Conservation (phyloP, 2,888 invertebrate genomes). For the Cremastinae sp. region DNA sequence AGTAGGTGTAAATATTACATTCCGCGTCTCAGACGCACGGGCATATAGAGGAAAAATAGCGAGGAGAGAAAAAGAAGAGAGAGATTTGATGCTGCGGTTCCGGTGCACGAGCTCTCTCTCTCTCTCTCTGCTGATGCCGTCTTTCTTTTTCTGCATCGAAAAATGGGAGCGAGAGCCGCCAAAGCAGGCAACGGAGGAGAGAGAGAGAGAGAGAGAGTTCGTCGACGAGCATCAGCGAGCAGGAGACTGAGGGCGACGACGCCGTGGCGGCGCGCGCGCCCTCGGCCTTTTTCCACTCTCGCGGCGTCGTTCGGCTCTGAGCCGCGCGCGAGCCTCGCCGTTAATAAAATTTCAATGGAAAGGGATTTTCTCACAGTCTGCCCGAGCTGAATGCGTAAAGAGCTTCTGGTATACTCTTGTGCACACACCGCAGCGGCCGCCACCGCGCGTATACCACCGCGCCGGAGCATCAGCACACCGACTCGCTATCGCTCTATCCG, state of each 20-base stretch:
- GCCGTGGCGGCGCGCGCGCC: constrained; percentile 29
- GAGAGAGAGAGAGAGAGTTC: too few relatives aligned
- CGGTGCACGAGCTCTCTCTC: constrained; percentile 24
- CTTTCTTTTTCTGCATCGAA: constrained; percentile 3
- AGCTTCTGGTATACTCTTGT: constrained; percentile 49
- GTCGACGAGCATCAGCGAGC: too few relatives aligned
- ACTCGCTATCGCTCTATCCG: constrained; percentile 10
- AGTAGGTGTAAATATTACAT: constrained; percentile 63
- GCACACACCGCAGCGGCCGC: constrained; percentile 3
- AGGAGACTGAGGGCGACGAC: too few relatives aligned
- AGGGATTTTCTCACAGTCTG: constrained; percentile 76
- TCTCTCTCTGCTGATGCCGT: constrained; percentile 8
- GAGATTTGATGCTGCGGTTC: constrained; percentile 31
- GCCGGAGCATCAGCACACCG: too few relatives aligned
- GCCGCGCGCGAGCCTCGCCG: constrained; percentile 56
- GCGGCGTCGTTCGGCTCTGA: constrained; percentile 9
- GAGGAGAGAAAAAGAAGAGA: constrained; percentile 18
- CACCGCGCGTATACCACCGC: too few relatives aligned
- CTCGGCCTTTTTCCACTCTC: constrained; percentile 72
- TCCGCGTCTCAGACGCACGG: background rate
- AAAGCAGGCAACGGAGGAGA: too few relatives aligned
- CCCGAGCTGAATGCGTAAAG: constrained; percentile 58
- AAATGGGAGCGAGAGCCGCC: constrained; percentile 69
- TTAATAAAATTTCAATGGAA: constrained; percentile 78
- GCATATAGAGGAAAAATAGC: background rate